Percentiles rank a stretch among this genome's conserved stretches.
Conservation (phyloP, 2,888 invertebrate species). For the Eilema griseolum region DNA sequence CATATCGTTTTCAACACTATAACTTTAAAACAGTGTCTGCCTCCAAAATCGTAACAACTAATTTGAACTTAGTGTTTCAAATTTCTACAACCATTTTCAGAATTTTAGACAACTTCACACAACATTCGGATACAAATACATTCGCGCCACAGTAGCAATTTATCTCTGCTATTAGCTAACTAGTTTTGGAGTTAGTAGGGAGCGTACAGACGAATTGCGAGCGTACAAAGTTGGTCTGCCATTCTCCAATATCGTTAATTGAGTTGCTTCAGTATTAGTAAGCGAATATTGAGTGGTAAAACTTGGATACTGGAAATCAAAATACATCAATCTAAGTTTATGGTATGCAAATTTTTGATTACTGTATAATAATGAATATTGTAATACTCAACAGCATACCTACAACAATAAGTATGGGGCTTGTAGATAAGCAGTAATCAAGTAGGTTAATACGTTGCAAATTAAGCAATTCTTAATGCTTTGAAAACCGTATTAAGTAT, state of each 20-base stretch:
- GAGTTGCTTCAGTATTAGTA: constrained; percentile 52
- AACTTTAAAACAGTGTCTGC: background rate
- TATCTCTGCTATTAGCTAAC: constrained; percentile 66
- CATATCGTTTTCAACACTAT: background rate
- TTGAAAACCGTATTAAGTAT: too few species aligned
- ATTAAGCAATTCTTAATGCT: too few species aligned
- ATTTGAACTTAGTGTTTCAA: constrained; percentile 17
- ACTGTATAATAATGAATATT: too few species aligned
- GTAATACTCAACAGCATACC: too few species aligned
- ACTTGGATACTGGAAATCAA: constrained; percentile 7
- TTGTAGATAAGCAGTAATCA: too few species aligned
- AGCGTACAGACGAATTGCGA: constrained; percentile 46
- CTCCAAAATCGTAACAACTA: constrained; percentile 3
- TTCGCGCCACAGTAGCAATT: constrained; percentile 52
- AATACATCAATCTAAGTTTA: background rate
- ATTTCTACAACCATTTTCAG: constrained; percentile 31
- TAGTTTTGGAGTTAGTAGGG: constrained; percentile 53
- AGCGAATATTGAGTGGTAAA: constrained; percentile 32
- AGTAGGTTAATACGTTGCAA: too few species aligned
- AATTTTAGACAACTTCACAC: constrained; percentile 43
- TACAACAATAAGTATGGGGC: too few species aligned
- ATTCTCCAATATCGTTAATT: constrained; percentile 60
- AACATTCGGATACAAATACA: constrained; percentile 46
- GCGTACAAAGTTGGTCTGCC: constrained; percentile 49
- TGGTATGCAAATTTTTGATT: background rate